phyloP scores from a whole-genome alignment of 2,888 invertebrate species.

The Erebia palarica region DNA sequence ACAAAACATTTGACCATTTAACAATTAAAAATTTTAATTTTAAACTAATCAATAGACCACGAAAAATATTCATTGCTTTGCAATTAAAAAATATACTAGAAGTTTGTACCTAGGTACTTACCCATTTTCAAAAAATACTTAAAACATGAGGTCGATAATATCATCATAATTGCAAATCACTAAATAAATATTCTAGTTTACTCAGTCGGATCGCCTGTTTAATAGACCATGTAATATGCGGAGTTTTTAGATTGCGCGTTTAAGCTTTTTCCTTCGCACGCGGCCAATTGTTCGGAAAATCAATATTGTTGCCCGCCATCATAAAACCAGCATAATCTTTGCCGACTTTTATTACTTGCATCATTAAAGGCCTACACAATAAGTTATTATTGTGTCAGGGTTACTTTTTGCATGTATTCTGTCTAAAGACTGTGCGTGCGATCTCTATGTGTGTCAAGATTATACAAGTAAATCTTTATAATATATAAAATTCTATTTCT shows the following conservation, averaged over 20 bases:
- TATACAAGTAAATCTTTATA: constrained; percentile 4
- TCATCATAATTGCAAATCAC: constrained; percentile 12
- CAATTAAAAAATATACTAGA: too few species aligned
- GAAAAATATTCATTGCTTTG: too few species aligned
- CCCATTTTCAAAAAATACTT: not conserved
- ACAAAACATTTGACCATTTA: too few species aligned
- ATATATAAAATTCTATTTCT: too few species aligned
- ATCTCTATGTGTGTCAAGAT: constrained; percentile 23
- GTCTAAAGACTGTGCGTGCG: constrained; percentile 9
- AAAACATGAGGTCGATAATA: not conserved
- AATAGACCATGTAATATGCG: constrained; percentile 50
- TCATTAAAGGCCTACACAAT: constrained; percentile 24
- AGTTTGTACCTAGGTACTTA: too few species aligned
- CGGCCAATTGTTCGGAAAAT: constrained; percentile 58
- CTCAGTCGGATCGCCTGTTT: constrained; percentile 51
- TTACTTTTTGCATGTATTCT: constrained; percentile 28
- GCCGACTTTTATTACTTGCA: constrained; percentile 15
- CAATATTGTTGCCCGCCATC: constrained; percentile 22
- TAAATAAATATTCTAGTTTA: constrained; percentile 43
- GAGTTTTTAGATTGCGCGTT: constrained; percentile 47
- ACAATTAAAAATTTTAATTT: too few species aligned
- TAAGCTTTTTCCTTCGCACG: constrained; percentile 46
- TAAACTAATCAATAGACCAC: too few species aligned
- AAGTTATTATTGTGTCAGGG: constrained; percentile 29
- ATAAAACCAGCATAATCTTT: constrained; percentile 21